phyloP scores from a whole-genome alignment of 1,140 invertebrate species.

The Leguminivora glycinivorella region DNA sequence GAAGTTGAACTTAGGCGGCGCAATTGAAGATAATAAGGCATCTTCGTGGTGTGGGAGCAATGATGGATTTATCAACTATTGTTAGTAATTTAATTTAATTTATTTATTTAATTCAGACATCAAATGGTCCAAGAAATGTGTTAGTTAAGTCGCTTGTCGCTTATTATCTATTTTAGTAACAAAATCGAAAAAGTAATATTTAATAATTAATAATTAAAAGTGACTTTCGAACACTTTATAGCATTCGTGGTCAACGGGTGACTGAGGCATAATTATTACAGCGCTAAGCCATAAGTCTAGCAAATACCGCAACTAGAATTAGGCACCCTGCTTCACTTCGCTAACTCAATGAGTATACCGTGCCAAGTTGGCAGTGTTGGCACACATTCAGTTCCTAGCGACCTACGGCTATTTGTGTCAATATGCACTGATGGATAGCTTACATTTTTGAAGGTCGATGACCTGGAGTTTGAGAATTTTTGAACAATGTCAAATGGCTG shows the following conservation, averaged over 20 bases:
- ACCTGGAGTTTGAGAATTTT: neutral
- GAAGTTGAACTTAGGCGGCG: neutral
- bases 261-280: neutral
- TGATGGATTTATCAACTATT: neutral
- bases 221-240: no score
- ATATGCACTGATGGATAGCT: slow-evolving; percentile 19
- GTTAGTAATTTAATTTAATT: no score
- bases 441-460: slow-evolving; percentile 18
- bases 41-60: neutral
- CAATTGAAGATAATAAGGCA: neutral
- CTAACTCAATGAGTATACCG: slow-evolving; percentile 5
- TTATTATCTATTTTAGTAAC: no score
- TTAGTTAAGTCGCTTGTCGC: no score
- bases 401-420: slow-evolving; percentile 33
- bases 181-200: no score
- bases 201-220: no score
- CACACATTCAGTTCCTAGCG: slow-evolving; percentile 40
- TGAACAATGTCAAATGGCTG: neutral
- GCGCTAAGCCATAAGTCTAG: neutral
- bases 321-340: slow-evolving; percentile 8
- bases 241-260: no score
- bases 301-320: slow-evolving; percentile 17
- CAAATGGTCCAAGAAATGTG: no score
- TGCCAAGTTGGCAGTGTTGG: slow-evolving; percentile 58
- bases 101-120: no score